phyloP scores from a whole-genome alignment of 1,140 invertebrate species.

The Drosophila insularis region DNA sequence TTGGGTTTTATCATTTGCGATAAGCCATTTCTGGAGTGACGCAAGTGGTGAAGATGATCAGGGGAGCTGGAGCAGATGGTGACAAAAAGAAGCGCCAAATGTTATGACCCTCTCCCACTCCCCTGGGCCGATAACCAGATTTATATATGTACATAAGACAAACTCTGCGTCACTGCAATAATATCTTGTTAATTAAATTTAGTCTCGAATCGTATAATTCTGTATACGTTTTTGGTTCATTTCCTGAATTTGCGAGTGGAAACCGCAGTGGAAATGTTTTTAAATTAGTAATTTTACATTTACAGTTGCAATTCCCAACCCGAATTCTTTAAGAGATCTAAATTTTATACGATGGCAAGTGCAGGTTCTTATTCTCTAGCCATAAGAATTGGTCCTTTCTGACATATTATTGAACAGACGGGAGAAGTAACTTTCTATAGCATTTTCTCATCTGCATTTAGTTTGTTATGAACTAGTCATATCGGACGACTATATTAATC shows the following conservation, averaged over 20 bases:
- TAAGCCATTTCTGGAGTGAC: conserved; percentile 27
- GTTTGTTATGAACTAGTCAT: too few species aligned
- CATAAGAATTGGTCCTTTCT: too few species aligned
- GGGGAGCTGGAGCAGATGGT: background rate
- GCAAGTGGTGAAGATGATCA: background rate
- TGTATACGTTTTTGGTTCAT: conserved; percentile 20
- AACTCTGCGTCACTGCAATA: conserved; percentile 31
- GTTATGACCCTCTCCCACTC: conserved; percentile 6
- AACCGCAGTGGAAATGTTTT: background rate
- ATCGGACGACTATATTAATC: too few species aligned
- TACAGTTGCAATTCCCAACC: too few species aligned
- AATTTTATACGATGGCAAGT: too few species aligned
- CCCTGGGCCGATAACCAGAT: conserved; percentile 34
- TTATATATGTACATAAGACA: conserved; percentile 11
- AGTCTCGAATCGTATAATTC: conserved; percentile 22
- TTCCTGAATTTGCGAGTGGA: conserved; percentile 7
- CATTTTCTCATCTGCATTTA: too few species aligned
- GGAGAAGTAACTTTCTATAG: too few species aligned
- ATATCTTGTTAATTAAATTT: conserved; percentile 50
- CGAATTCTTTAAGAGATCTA: too few species aligned
- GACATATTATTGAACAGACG: too few species aligned
- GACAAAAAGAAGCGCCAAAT: conserved; percentile 15
- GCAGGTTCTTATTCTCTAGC: too few species aligned
- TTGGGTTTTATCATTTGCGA: conserved; percentile 27
- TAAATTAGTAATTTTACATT: background rate